Percentiles rank a stretch among this genome's conserved stretches.
Conservation (phyloP, 2,113 vertebrate species). For the Percina caprodes region DNA sequence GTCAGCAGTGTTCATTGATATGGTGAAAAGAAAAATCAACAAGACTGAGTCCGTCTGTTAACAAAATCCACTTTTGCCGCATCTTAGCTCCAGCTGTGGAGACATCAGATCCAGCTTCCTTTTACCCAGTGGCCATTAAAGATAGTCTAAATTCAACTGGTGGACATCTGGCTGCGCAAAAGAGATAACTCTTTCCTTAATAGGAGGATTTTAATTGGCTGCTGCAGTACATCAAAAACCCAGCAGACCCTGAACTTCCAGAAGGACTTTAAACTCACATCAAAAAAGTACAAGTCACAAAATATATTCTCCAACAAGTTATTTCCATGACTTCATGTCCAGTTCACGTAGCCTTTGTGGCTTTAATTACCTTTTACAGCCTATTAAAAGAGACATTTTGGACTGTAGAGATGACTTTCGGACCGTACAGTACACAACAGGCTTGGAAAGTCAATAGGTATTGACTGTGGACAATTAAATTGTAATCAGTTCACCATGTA, state of each 20-base stretch:
- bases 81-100: constrained; percentile 69
- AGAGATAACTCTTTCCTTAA: constrained; percentile 75
- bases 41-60: constrained; percentile 32
- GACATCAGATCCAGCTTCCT: constrained; percentile 55
- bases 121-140: constrained; percentile 67
- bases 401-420: constrained; percentile 52
- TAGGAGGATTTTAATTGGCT: constrained; percentile 79
- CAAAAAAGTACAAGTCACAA: constrained; percentile 31
- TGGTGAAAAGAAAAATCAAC: constrained; percentile 9
- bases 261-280: constrained; percentile 65
- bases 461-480: constrained; percentile 77
- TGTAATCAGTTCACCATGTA: constrained; percentile 80
- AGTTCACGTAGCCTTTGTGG: constrained; percentile 52
- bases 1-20: constrained; percentile 30
- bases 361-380: constrained; percentile 69
- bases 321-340: constrained; percentile 66
- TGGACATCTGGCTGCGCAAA: constrained; percentile 78
- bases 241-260: constrained; percentile 73
- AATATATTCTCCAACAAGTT: constrained; percentile 40
- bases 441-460: constrained; percentile 71
- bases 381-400: constrained; percentile 52
- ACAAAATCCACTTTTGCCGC: constrained; percentile 45
- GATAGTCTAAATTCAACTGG: constrained; percentile 73
- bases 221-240: constrained; percentile 75
- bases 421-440: constrained; percentile 62